Evolutionary conservation across 2,888 invertebrate genomes (phyloP).

Genomic region (Tuta absoluta): DNA sequence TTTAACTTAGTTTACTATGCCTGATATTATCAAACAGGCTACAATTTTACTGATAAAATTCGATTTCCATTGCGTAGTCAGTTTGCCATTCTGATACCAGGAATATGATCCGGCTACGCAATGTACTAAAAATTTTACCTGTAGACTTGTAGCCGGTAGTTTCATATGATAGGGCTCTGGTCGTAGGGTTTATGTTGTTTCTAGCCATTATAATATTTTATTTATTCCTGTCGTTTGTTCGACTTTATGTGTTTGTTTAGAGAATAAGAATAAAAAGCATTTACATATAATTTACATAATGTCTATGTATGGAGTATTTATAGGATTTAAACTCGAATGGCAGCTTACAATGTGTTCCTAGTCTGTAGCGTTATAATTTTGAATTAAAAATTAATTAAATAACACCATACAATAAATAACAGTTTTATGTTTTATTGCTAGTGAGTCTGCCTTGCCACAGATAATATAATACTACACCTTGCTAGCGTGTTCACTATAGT

Average conservation of each 20-base stretch:
- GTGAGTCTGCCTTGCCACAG: neutral
- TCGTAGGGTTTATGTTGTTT: neutral
- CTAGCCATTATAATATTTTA: neutral
- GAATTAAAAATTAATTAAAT: neutral
- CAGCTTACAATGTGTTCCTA: conserved; percentile 22
- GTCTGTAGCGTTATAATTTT: conserved; percentile 19
- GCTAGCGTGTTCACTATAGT: too few relatives aligned
- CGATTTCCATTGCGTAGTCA: too few relatives aligned
- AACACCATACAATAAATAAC: neutral
- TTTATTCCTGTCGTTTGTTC: neutral
- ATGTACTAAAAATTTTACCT: too few relatives aligned
- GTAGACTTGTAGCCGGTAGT: too few relatives aligned
- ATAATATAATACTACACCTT: too few relatives aligned
- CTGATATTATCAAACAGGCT: too few relatives aligned
- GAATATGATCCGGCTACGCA: too few relatives aligned
- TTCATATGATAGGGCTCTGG: too few relatives aligned
- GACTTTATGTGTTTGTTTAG: neutral
- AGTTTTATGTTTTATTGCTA: neutral
- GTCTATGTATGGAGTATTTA: conserved; percentile 20
- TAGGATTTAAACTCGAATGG: conserved; percentile 13
- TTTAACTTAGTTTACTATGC: neutral
- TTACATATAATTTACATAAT: conserved; percentile 23
- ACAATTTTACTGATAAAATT: too few relatives aligned
- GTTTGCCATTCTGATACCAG: too few relatives aligned
- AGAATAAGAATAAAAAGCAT: conserved; percentile 21